Evolutionary conservation across 2,888 invertebrate species (phyloP).

Genomic region (Petrophora chlorosata): DNA sequence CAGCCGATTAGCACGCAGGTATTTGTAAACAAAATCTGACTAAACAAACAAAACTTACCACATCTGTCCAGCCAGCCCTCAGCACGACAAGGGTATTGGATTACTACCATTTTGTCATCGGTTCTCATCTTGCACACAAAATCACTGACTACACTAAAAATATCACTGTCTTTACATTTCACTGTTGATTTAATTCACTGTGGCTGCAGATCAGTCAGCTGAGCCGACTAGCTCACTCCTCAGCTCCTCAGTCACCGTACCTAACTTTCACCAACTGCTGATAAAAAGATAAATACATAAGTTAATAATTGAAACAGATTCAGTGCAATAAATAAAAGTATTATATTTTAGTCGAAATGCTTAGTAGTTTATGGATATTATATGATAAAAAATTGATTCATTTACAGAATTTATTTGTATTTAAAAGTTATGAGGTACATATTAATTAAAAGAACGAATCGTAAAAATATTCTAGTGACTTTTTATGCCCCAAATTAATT

Average conservation of each 20-base stretch:
- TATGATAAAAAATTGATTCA: too few relatives aligned
- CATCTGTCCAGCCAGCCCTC: conserved; percentile 79
- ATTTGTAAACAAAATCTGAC: conserved; percentile 24
- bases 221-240: conserved; percentile 41
- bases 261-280: conserved; percentile 75
- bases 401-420: too few relatives aligned
- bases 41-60: conserved; percentile 55
- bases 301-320: conserved; percentile 45
- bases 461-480: too few relatives aligned
- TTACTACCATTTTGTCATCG: conserved; percentile 57
- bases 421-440: too few relatives aligned
- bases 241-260: conserved; percentile 53
- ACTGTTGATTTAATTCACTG: conserved; percentile 58
- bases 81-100: conserved; percentile 73
- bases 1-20: conserved; percentile 28
- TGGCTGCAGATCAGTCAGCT: conserved; percentile 43
- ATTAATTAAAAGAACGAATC: too few relatives aligned
- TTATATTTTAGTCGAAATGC: too few relatives aligned
- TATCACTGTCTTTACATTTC: conserved; percentile 33
- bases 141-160: conserved; percentile 40
- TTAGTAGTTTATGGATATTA: too few relatives aligned
- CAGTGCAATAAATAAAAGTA: too few relatives aligned
- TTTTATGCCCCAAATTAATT: too few relatives aligned
- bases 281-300: conserved; percentile 51
- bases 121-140: conserved; percentile 59